Percentiles rank a stretch among this genome's conserved stretches.
phyloP scores from a whole-genome alignment of 1,140 invertebrate genomes.

The Camponotus vicinus region DNA sequence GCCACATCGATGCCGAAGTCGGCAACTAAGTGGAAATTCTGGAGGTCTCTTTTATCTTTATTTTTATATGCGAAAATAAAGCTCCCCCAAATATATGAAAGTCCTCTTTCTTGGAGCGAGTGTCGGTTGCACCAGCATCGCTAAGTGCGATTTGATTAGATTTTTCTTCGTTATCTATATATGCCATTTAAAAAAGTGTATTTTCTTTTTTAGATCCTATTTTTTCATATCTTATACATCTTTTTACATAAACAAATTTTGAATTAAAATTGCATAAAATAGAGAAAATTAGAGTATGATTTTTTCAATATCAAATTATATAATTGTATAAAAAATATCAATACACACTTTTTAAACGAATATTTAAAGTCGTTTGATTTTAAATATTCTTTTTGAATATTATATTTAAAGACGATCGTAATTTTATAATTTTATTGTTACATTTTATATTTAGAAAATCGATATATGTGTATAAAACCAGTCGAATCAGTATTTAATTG shows the following conservation, averaged over 20 bases:
- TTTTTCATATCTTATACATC: neutral
- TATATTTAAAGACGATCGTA: neutral
- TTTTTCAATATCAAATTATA: no score
- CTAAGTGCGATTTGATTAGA: neutral
- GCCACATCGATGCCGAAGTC: conserved; percentile 76
- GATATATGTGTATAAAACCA: neutral
- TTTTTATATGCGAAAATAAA: conserved; percentile 36
- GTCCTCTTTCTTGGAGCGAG: conserved; percentile 17
- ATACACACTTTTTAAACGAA: neutral
- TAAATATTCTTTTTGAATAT: neutral
- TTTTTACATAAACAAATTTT: neutral
- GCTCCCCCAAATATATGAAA: neutral
- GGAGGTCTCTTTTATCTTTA: conserved; percentile 77
- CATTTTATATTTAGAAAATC: neutral
- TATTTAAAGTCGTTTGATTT: neutral
- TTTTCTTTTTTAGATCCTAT: neutral
- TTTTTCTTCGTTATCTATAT: neutral
- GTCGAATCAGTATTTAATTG: neutral
- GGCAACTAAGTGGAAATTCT: conserved; percentile 76
- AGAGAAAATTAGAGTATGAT: no score
- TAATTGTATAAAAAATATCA: no score
- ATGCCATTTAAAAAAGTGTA: neutral
- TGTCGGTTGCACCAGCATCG: conserved; percentile 18
- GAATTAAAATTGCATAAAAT: neutral
- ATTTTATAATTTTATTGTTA: neutral